Conservation (phyloP, 2,113 vertebrate genomes). For the Zapus hudsonius region DNA sequence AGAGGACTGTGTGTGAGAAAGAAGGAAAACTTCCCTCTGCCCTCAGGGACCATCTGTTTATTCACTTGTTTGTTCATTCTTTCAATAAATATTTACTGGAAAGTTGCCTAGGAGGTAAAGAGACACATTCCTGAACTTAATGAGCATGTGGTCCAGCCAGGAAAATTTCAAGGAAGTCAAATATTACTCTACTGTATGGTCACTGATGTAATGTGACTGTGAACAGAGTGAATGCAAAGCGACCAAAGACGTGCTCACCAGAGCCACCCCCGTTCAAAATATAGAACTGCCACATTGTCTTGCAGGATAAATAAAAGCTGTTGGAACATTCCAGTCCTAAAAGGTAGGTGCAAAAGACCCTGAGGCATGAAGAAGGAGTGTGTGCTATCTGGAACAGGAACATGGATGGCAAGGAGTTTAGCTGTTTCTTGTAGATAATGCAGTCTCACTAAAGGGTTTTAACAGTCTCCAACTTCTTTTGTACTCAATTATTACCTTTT, state of each 20-base stretch:
- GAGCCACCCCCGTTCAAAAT: background rate
- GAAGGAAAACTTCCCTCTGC: background rate
- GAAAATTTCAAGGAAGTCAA: background rate
- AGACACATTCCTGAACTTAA: conserved; percentile 61
- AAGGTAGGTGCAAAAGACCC: background rate
- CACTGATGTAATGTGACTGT: background rate
- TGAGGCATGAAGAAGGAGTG: background rate
- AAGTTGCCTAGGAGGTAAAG: conserved; percentile 69
- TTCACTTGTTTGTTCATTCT: conserved; percentile 67
- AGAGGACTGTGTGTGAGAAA: background rate
- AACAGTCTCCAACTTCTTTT: background rate
- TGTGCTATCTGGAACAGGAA: background rate
- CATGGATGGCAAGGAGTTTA: background rate
- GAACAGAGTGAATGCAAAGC: background rate
- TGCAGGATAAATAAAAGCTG: background rate
- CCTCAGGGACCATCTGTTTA: conserved; percentile 44
- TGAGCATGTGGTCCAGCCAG: background rate
- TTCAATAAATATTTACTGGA: conserved; percentile 77
- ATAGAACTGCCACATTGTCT: background rate
- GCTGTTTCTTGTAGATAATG: background rate
- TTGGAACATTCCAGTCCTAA: background rate
- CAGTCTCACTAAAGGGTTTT: background rate
- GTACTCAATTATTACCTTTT: background rate
- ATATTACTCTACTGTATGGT: background rate
- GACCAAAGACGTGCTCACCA: background rate